phyloP scores from a whole-genome alignment of 2,797 vertebrate genomes.

The Sebastes ruberrimus region DNA sequence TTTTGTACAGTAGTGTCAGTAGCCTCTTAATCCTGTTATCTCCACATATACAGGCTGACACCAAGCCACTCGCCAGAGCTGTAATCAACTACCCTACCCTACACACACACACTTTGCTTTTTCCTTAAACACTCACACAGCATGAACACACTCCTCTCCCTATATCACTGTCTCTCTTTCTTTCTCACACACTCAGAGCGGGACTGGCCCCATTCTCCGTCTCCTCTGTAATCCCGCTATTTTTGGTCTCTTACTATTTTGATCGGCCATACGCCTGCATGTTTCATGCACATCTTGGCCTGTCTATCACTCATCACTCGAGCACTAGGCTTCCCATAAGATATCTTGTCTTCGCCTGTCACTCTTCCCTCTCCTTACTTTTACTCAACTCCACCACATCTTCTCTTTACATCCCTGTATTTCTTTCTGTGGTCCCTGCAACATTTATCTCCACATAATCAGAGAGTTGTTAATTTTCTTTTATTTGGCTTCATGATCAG shows the following conservation, averaged over 20 bases:
- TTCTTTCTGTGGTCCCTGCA: not conserved
- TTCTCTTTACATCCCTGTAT: not conserved
- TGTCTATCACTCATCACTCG: constrained; percentile 33
- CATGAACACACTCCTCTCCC: constrained; percentile 7
- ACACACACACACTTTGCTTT: constrained; percentile 6
- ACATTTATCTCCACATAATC: not conserved
- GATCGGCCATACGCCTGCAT: constrained; percentile 27
- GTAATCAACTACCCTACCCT: constrained; percentile 69
- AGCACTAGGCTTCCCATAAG: not conserved
- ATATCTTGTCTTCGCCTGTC: not conserved
- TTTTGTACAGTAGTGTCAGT: constrained; percentile 77
- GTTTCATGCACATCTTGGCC: constrained; percentile 31
- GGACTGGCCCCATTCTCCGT: constrained; percentile 39
- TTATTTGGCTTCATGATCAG: constrained; percentile 1
- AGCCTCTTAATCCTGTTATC: constrained; percentile 83
- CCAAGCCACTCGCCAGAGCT: constrained; percentile 64
- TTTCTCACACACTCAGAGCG: not conserved
- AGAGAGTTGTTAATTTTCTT: not conserved
- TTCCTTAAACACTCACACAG: constrained; percentile 5
- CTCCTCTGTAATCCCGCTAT: constrained; percentile 48
- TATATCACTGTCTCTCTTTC: constrained; percentile 4
- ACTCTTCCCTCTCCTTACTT: not conserved
- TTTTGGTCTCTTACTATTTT: constrained; percentile 47
- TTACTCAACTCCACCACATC: not conserved
- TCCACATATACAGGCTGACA: constrained; percentile 78